Conservation (phyloP, 2,888 invertebrate species). For the Helicoverpa assulta region DNA sequence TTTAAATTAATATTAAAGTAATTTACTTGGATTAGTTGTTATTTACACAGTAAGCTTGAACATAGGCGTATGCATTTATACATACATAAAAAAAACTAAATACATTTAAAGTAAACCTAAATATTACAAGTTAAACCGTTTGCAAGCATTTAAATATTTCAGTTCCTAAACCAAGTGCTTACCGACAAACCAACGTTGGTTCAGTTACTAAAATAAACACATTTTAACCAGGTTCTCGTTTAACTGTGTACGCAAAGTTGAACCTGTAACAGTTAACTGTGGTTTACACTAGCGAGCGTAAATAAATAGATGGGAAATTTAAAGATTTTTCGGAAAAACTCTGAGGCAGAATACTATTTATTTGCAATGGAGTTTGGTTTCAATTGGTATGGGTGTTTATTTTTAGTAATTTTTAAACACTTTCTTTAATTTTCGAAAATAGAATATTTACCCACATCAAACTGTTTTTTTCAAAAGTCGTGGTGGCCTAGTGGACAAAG, state of each 20-base stretch:
- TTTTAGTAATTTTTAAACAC: too few relatives aligned
- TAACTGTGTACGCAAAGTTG: slow-evolving; percentile 13
- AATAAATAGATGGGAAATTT: slow-evolving; percentile 17
- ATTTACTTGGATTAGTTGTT: too few relatives aligned
- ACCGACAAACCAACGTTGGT: neutral
- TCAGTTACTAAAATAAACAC: slow-evolving; percentile 15
- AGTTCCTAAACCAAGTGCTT: slow-evolving; percentile 11
- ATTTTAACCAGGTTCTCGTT: slow-evolving; percentile 8
- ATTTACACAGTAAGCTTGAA: too few relatives aligned
- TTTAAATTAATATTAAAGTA: too few relatives aligned
- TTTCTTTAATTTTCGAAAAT: too few relatives aligned
- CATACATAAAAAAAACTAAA: too few relatives aligned
- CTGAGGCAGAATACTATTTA: neutral
- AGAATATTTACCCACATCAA: too few relatives aligned
- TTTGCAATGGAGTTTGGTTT: slow-evolving; percentile 11
- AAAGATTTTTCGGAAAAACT: slow-evolving; percentile 16
- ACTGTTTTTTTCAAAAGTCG: too few relatives aligned
- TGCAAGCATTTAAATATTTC: slow-evolving; percentile 5
- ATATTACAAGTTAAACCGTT: neutral
- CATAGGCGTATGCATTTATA: too few relatives aligned
- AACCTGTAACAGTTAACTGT: neutral
- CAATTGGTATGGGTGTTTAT: neutral
- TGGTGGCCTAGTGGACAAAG: too few relatives aligned
- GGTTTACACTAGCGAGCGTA: neutral
- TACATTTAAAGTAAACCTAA: too few relatives aligned